Percentiles rank a stretch among this genome's conserved stretches.
Conservation (phyloP, 2,888 invertebrate species). For the Rhorus exstirpatorius region DNA sequence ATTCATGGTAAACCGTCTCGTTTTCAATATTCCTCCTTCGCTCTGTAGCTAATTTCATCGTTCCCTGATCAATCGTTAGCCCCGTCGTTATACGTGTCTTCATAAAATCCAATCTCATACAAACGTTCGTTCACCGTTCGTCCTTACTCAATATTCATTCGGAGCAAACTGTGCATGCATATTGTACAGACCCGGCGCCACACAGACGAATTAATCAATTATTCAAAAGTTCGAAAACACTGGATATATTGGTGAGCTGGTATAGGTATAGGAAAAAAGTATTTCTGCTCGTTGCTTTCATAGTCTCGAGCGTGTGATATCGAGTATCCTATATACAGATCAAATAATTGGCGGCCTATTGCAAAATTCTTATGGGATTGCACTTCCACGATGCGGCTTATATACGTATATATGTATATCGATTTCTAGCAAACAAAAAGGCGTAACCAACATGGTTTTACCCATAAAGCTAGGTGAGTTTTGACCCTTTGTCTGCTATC, state of each 20-base stretch:
- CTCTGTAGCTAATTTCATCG: slow-evolving; percentile 33
- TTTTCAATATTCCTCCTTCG: background rate
- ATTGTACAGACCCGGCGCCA: slow-evolving; percentile 24
- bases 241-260: slow-evolving; percentile 17
- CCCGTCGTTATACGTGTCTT: slow-evolving; percentile 27
- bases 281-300: slow-evolving; percentile 1
- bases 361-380: slow-evolving; percentile 47
- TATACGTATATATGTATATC: background rate
- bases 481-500: slow-evolving; percentile 6
- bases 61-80: slow-evolving; percentile 32
- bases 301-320: slow-evolving; percentile 19
- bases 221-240: slow-evolving; percentile 46
- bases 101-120: slow-evolving; percentile 32
- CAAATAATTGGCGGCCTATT: slow-evolving; percentile 66
- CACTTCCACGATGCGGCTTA: slow-evolving; percentile 6
- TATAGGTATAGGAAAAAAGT: slow-evolving; percentile 53
- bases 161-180: slow-evolving; percentile 55
- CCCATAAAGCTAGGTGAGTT: background rate
- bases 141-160: slow-evolving; percentile 45
- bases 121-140: slow-evolving; percentile 18
- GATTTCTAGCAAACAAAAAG: background rate
- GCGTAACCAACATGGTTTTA: background rate
- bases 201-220: slow-evolving; percentile 56
- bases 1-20: background rate
- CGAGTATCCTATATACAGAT: slow-evolving; percentile 35